Percentiles rank a stretch among this genome's conserved stretches.
phyloP scores from a whole-genome alignment of 1,140 invertebrate genomes.

The Trissolcus basalis region DNA sequence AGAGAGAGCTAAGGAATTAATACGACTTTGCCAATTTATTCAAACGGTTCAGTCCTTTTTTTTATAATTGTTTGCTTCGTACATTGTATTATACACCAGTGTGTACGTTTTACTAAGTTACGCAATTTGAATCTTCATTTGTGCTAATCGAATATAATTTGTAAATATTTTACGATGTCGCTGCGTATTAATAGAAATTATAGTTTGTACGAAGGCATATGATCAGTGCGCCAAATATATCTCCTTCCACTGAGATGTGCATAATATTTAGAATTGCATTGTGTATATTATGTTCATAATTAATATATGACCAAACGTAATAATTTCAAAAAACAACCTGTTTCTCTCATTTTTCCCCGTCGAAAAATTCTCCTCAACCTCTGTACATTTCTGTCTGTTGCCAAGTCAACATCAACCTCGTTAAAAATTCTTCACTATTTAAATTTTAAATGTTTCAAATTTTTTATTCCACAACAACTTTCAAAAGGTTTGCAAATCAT shows the following conservation, averaged over 20 bases:
- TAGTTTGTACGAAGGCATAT: slow-evolving; percentile 18
- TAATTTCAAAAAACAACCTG: slow-evolving; percentile 28
- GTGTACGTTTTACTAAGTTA: slow-evolving; percentile 19
- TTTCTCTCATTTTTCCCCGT: slow-evolving; percentile 10
- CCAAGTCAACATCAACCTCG: too few relatives aligned
- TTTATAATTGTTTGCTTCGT: slow-evolving; percentile 1
- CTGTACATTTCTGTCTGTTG: too few relatives aligned
- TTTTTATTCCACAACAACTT: too few relatives aligned
- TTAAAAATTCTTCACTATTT: too few relatives aligned
- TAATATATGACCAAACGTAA: slow-evolving; percentile 55
- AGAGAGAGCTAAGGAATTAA: slow-evolving; percentile 2
- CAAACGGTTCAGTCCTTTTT: slow-evolving; percentile 1
- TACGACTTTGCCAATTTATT: slow-evolving; percentile 26
- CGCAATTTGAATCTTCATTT: slow-evolving; percentile 16
- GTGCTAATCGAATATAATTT: slow-evolving; percentile 55
- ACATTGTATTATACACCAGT: slow-evolving; percentile 40
- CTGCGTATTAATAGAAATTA: slow-evolving; percentile 28
- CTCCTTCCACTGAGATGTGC: slow-evolving; percentile 48
- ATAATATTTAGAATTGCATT: slow-evolving; percentile 58
- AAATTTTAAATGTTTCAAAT: too few relatives aligned
- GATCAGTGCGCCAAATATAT: slow-evolving; percentile 51
- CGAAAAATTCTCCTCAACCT: neutral
- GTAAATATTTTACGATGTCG: slow-evolving; percentile 56
- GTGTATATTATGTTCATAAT: slow-evolving; percentile 64
- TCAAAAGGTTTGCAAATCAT: too few relatives aligned